A percentile compares a stretch with the other conserved stretches of the same genome.
phyloP scores from a whole-genome alignment of 2,113 vertebrate genomes.

The Hucho hucho region DNA sequence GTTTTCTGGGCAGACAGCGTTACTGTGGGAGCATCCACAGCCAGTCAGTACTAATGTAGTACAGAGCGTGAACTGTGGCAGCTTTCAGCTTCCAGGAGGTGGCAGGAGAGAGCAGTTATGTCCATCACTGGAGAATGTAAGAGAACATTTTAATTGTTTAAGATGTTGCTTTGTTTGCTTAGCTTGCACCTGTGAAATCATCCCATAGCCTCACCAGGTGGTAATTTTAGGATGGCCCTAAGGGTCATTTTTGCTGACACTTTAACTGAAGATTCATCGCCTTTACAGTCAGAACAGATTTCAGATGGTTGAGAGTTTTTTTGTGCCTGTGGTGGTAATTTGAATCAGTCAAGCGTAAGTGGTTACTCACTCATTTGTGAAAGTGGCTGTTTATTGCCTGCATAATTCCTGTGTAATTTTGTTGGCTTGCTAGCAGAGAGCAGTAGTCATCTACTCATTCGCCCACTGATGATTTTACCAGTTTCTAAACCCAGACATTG shows the following conservation, averaged over 20 bases:
- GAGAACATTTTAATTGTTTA: too few relatives aligned
- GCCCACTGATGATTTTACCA: neutral
- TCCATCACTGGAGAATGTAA: neutral
- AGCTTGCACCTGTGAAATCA: too few relatives aligned
- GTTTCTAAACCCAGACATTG: too few relatives aligned
- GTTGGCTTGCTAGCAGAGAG: slow-evolving; percentile 61
- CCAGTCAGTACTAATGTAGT: too few relatives aligned
- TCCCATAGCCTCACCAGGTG: too few relatives aligned
- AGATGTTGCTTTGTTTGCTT: too few relatives aligned
- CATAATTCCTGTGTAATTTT: slow-evolving; percentile 41
- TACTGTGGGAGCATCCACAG: neutral
- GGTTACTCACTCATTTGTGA: slow-evolving; percentile 35
- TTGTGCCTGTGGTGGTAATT: slow-evolving; percentile 18
- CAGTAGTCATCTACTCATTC: slow-evolving; percentile 35
- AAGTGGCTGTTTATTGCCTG: slow-evolving; percentile 28
- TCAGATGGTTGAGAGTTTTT: neutral
- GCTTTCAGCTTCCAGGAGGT: neutral
- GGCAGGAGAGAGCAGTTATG: neutral
- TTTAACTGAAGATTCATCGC: too few relatives aligned
- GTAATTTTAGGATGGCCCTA: too few relatives aligned
- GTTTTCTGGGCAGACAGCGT: neutral
- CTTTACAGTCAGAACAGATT: too few relatives aligned
- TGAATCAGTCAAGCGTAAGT: slow-evolving; percentile 14
- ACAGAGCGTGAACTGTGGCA: neutral
- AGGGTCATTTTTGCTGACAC: too few relatives aligned